Base-by-base conservation (phyloP, 2,113 vertebrate genomes). In the Pampusana beccarii region DNA sequence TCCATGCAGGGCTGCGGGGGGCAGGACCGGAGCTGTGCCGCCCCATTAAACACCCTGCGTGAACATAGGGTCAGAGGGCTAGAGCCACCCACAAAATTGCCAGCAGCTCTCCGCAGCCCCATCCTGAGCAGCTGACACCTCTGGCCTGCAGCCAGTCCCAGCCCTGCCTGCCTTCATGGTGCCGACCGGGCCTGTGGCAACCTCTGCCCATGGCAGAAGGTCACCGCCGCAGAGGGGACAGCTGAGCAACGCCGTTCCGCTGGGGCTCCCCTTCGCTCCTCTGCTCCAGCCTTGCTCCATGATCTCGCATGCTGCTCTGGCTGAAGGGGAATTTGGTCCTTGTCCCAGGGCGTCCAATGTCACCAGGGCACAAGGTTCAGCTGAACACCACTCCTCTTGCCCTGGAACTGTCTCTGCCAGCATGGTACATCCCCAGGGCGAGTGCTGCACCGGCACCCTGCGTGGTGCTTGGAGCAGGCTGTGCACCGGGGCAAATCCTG, bases 41-140 rank as follows among this genome's bases (percentile, higher is more conserved):
- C 88, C 88, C 96, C 95, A 97, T 97, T 97, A 97, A 96, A 53
- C 82, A 72, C 82, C 80, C 62, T 16, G 78, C 54, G 86, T 92
- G 94, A 92, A 93, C 93, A 85, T 2, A 91, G 93, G 94, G 92
- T 95, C 95, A 80, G 44, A 61, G 82, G 94, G 95, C 31, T 83
- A 85, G 36, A 86, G 91, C 92, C 93, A 82, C 83, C 80, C 81
- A 34, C 86, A 83, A 74, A 92, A 77, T 24, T 2, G 12, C 86
- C 81, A 1, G 90, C 91, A 94, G 95, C 73, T 87, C 86, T 79
- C 78, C 1, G 9, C 73, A 69, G 88, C 44, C 84, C 92, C 80
- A 62, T 95, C 90, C 91, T 40, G 81, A 84, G 90, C 95, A 90
- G 93, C 92, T 94, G 93, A 90, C 57, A 5, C 36, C 75, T 40